Evolutionary conservation across 1,140 invertebrate species (phyloP).

Genomic region (Danaus melanippus): DNA sequence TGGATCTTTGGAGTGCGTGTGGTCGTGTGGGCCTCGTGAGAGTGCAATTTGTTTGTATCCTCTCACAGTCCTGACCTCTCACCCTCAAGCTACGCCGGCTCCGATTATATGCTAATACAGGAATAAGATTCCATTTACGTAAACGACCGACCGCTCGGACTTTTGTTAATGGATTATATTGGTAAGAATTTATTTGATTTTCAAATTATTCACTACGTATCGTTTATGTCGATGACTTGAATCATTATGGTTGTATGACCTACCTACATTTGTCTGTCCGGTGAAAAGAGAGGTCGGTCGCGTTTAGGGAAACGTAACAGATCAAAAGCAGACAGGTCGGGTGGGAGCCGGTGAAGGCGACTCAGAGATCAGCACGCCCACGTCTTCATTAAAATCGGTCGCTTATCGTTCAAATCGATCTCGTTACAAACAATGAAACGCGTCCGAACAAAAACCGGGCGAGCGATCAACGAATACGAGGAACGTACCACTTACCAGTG

Average conservation of each 20-base stretch:
- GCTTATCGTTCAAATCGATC: conserved; percentile 64
- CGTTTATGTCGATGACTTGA: no score
- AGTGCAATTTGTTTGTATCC: conserved; percentile 30
- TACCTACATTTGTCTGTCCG: no score
- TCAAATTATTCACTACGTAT: no score
- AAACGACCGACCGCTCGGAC: conserved; percentile 8
- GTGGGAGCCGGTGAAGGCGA: conserved; percentile 7
- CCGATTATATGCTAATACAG: conserved; percentile 53
- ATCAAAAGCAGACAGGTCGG: conserved; percentile 6
- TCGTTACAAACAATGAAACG: conserved; percentile 63
- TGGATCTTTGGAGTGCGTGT: conserved; percentile 2
- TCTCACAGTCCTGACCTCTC: conserved; percentile 28
- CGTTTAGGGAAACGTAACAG: no score
- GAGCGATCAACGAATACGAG: conserved; percentile 60
- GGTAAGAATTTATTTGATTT: no score
- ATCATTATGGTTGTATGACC: no score
- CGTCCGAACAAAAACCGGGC: conserved; percentile 61
- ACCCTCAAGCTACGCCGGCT: conserved; percentile 19
- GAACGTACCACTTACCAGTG: conserved; percentile 48
- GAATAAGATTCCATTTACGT: conserved; percentile 33
- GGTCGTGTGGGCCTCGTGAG: conserved; percentile 34
- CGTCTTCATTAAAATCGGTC: conserved; percentile 58
- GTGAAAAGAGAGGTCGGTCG: no score
- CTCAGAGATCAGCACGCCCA: conserved; percentile 41
- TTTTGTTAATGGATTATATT: no score